Percentiles rank a stretch among this genome's conserved stretches.
phyloP scores from a whole-genome alignment of 2,888 invertebrate genomes.

The Eupithecia centaureata region DNA sequence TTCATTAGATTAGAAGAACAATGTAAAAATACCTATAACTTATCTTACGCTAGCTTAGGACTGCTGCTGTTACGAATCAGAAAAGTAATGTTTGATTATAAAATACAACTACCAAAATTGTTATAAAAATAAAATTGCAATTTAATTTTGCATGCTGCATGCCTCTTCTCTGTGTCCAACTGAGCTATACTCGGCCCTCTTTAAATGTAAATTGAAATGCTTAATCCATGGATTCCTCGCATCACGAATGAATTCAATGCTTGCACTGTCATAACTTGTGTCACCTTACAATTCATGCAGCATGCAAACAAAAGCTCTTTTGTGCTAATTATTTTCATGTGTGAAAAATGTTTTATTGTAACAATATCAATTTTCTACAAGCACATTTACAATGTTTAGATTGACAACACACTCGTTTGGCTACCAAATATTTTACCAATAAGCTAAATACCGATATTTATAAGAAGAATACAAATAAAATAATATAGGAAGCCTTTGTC shows the following conservation, averaged over 20 bases:
- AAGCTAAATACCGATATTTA: background rate
- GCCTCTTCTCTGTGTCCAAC: slow-evolving; percentile 64
- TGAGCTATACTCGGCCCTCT: slow-evolving; percentile 53
- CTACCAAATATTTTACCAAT: background rate
- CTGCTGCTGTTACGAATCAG: background rate
- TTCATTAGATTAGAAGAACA: slow-evolving; percentile 17
- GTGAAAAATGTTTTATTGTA: slow-evolving; percentile 7
- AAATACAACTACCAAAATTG: slow-evolving; percentile 17
- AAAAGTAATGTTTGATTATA: slow-evolving; percentile 19
- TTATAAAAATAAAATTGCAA: slow-evolving; percentile 38
- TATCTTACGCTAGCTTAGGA: slow-evolving; percentile 8
- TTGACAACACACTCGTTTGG: background rate
- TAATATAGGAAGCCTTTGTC: background rate
- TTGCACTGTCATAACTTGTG: slow-evolving; percentile 60
- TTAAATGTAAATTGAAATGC: slow-evolving; percentile 60
- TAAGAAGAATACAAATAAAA: background rate
- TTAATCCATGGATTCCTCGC: slow-evolving; percentile 58
- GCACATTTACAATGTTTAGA: slow-evolving; percentile 4
- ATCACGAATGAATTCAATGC: slow-evolving; percentile 50
- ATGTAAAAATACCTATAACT: slow-evolving; percentile 35
- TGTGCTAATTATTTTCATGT: slow-evolving; percentile 39
- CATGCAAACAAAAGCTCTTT: slow-evolving; percentile 80
- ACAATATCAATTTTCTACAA: background rate
- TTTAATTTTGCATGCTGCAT: slow-evolving; percentile 81
- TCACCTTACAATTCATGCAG: slow-evolving; percentile 75